phyloP scores from a whole-genome alignment of 2,888 invertebrate genomes.

The Drosophila multiciliata region DNA sequence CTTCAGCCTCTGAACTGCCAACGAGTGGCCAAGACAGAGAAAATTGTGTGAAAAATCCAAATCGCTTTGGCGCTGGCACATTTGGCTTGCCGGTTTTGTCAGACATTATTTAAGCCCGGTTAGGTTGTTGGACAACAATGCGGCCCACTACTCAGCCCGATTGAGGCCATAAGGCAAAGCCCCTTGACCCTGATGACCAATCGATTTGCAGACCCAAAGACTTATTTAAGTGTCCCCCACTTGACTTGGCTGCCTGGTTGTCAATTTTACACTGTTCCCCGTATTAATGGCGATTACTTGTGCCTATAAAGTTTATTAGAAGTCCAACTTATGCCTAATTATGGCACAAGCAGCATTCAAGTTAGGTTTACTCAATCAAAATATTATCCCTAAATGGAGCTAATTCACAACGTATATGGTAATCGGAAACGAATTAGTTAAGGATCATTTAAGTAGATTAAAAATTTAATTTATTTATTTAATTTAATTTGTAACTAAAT shows the following conservation, averaged over 20 bases:
- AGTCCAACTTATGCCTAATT: slow-evolving; percentile 7
- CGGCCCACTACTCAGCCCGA: slow-evolving; percentile 17
- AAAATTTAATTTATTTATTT: too few species aligned
- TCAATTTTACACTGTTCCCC: slow-evolving; percentile 32
- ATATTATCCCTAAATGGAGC: neutral
- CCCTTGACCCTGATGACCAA: slow-evolving; percentile 72
- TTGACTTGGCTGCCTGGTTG: slow-evolving; percentile 49
- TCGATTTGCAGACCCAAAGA: slow-evolving; percentile 67
- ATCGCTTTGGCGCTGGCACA: slow-evolving; percentile 64
- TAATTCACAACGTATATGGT: neutral
- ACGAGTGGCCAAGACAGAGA: slow-evolving; percentile 18
- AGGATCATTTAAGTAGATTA: neutral
- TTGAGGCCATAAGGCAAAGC: slow-evolving; percentile 68
- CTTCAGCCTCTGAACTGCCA: slow-evolving; percentile 1
- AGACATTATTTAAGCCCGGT: slow-evolving; percentile 75
- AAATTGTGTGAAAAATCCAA: slow-evolving; percentile 75
- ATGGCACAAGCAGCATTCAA: neutral
- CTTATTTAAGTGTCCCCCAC: slow-evolving; percentile 65
- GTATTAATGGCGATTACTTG: slow-evolving; percentile 11
- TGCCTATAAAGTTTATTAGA: slow-evolving; percentile 25
- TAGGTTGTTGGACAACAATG: slow-evolving; percentile 61
- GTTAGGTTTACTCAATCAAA: neutral
- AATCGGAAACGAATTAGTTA: neutral
- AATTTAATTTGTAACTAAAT: too few species aligned
- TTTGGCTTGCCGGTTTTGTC: slow-evolving; percentile 65